Percentiles rank a stretch among this genome's conserved stretches.
These are phyloP conservation scores for Columbina picui DNA, from an alignment of 2,113 vertebrate genomes.

Conservation along the genomic window DNA sequence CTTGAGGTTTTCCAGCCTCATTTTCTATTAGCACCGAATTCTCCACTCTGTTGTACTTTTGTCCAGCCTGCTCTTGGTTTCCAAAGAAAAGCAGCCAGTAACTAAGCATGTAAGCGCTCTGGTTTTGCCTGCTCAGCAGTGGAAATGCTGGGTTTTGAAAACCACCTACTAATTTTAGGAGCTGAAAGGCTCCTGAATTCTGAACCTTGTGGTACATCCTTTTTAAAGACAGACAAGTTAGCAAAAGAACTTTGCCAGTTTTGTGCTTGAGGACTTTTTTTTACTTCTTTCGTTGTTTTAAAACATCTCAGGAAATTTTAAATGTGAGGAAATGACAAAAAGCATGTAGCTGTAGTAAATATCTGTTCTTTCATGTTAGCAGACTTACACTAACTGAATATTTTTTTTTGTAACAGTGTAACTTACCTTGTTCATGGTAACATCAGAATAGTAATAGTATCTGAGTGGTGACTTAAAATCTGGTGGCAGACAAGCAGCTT, in stretches of 20 bases:
- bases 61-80: slow-evolving; percentile 48
- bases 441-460: neutral
- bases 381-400: no score
- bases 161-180: slow-evolving; percentile 71
- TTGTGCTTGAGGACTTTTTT: neutral
- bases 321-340: neutral
- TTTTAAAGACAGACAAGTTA: slow-evolving; percentile 32
- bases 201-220: slow-evolving; percentile 46
- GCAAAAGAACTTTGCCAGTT: neutral
- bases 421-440: neutral
- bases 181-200: slow-evolving; percentile 45
- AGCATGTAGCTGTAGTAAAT: neutral
- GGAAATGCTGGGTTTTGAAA: slow-evolving; percentile 71
- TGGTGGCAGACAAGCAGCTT: neutral
- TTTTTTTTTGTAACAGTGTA: no score
- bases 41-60: slow-evolving; percentile 47
- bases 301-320: neutral
- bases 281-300: neutral
- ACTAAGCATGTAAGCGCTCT: neutral
- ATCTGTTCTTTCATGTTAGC: neutral
- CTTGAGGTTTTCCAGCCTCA: slow-evolving; percentile 40
- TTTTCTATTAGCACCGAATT: slow-evolving; percentile 61
- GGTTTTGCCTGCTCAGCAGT: slow-evolving; percentile 69
- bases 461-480: neutral
- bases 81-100: slow-evolving; percentile 52